Percentiles rank a stretch among this genome's conserved stretches.
Evolutionary conservation across 2,113 vertebrate genomes (phyloP).

Genomic region (Xenopus borealis): DNA sequence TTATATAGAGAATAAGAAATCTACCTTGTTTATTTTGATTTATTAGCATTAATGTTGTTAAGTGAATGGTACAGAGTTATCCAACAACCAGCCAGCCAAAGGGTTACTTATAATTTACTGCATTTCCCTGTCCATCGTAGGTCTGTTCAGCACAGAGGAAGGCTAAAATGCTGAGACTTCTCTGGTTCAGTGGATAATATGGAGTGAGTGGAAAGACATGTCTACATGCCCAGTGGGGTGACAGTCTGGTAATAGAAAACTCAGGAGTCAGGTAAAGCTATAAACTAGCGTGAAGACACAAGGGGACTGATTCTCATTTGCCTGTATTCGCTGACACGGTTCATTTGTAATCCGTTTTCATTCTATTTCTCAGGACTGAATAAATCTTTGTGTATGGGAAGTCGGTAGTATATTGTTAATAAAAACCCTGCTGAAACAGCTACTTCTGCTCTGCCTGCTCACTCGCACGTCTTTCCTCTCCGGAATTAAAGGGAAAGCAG

Average conservation of each 20-base stretch:
- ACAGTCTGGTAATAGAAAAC: constrained; percentile 33
- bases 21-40: too few relatives aligned
- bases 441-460: too few relatives aligned
- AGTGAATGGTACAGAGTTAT: too few relatives aligned
- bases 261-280: background rate
- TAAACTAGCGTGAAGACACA: constrained; percentile 13
- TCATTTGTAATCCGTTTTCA: constrained; percentile 27
- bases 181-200: constrained; percentile 7
- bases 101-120: too few relatives aligned
- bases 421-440: background rate
- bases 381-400: constrained; percentile 3
- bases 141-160: too few relatives aligned
- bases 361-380: background rate
- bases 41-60: too few relatives aligned
- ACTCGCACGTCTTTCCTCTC: too few relatives aligned
- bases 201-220: constrained; percentile 4
- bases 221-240: constrained; percentile 16
- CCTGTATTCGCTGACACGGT: constrained; percentile 1
- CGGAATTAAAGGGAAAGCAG: too few relatives aligned
- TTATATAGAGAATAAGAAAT: too few relatives aligned
- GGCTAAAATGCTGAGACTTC: background rate
- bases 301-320: constrained; percentile 24
- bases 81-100: too few relatives aligned
- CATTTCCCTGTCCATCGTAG: too few relatives aligned
- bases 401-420: background rate